Percentiles rank a stretch among this genome's conserved stretches.
These are phyloP conservation scores for Varanus salvator DNA, from an alignment of 2,113 vertebrate genomes.

Conservation along the genomic window DNA sequence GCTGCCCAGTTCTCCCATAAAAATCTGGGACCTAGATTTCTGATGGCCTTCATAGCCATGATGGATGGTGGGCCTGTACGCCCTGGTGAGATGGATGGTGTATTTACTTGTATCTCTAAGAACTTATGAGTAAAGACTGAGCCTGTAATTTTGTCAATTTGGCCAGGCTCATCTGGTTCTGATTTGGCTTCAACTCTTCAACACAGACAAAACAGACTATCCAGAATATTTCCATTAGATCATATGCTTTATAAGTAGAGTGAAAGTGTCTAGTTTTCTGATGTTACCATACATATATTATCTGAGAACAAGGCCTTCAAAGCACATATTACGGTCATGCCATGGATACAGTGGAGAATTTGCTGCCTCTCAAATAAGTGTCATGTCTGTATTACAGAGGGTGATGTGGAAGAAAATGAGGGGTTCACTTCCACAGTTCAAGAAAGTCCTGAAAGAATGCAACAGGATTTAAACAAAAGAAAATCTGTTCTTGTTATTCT, in stretches of 20 bases:
- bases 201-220: constrained; percentile 24
- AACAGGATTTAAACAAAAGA: constrained; percentile 25
- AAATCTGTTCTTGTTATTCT: constrained; percentile 28
- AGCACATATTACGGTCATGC: background rate
- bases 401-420: background rate
- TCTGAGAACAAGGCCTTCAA: background rate
- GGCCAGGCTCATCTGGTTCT: constrained; percentile 15
- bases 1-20: background rate
- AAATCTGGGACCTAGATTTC: background rate
- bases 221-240: constrained; percentile 41
- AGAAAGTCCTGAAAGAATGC: constrained; percentile 13
- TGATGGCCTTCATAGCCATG: background rate
- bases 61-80: background rate
- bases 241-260: constrained; percentile 47
- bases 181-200: constrained; percentile 35
- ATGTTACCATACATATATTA: constrained; percentile 31
- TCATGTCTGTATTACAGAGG: background rate
- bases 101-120: background rate
- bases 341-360: constrained; percentile 4
- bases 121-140: constrained; percentile 13
- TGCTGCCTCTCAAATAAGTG: background rate
- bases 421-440: constrained; percentile 24
- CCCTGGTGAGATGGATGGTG: background rate
- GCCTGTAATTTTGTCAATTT: background rate
- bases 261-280: constrained; percentile 49